Base-by-base conservation (phyloP, 2,888 invertebrate genomes). In the Epirrita christyi region DNA sequence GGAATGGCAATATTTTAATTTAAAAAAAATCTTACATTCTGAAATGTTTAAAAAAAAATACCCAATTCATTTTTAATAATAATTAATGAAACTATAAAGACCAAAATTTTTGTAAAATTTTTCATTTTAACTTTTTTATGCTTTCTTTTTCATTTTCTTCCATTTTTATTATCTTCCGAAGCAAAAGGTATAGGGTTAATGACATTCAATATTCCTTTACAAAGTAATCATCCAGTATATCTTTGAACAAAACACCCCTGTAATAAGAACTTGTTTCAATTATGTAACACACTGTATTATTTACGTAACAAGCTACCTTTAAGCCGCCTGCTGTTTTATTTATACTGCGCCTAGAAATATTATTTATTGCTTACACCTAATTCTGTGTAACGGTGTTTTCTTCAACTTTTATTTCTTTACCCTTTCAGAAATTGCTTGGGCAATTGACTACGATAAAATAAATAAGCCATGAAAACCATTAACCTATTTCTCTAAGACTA, bases 211-310 rank as follows among this genome's bases (percentile, higher is more conserved):
- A 13, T 40, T 40, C 40, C 14, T 36, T 6, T n/a, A 36, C 10
- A 9, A 32, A 8, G 36, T 36, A 36, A 36, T 36, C 36, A 32
- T 10, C 32, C n/a, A n/a, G 15, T 40, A 14, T 14, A 40, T n/a
- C 21, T 21, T 32, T 21, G 47, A 41, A 45, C 29, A 13, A 14
- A 28, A n/a, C 11, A n/a, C 37, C 38, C 50, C 4, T 27, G 11
- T 40, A 21, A 55, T 40, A 51, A 46, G 41, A 55, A 56, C 54
- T 56, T 60, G 55, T 64, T 59, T 55, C 62, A 61, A 62, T 66
- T 59, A 64, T 14, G 55, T 47, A 61, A 57, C 59, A 62, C 57
- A 46, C 34, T 59, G 56, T 55, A 38, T 51, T 59, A 64, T 62
- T 58, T 59, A 59, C 54, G 52, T 8, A 42, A 55, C 49, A 42